Evolutionary conservation across 2,797 vertebrate species (phyloP).

Genomic region (Tympanoctomys barrerae): DNA sequence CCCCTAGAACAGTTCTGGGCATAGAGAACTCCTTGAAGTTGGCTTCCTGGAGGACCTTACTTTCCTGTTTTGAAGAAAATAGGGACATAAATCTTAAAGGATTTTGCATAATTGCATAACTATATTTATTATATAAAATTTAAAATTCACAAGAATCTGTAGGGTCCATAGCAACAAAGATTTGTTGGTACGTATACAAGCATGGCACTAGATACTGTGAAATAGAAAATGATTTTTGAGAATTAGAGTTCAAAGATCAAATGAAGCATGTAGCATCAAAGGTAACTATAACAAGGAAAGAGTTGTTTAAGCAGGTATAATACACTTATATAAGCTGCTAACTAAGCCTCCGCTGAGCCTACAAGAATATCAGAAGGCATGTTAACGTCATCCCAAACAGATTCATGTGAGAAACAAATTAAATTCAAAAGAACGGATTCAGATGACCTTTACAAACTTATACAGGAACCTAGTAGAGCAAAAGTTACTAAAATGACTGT

Average conservation of each 20-base stretch:
- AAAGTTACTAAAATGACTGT: slow-evolving; percentile 1
- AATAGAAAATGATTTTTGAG: background rate
- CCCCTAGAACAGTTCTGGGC: too few species aligned
- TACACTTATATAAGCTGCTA: background rate
- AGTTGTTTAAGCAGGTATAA: background rate
- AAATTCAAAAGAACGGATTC: slow-evolving; percentile 51
- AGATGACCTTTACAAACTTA: background rate
- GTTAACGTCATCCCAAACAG: background rate
- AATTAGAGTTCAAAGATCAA: slow-evolving; percentile 16
- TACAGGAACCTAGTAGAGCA: background rate
- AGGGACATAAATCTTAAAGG: background rate
- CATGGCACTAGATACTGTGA: background rate
- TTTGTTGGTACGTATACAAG: background rate
- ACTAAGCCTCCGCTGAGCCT: background rate
- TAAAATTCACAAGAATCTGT: slow-evolving; percentile 11
- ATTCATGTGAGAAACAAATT: background rate
- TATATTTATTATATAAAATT: slow-evolving; percentile 23
- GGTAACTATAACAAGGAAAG: background rate
- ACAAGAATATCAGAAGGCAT: background rate
- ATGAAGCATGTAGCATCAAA: background rate
- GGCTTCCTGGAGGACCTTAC: background rate
- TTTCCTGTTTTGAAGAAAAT: slow-evolving; percentile 35
- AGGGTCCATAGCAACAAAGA: slow-evolving; percentile 35
- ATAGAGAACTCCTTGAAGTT: background rate
- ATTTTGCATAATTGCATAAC: background rate